Base-by-base conservation (phyloP, 2,113 vertebrate species). In the Prionailurus bengalensis region DNA sequence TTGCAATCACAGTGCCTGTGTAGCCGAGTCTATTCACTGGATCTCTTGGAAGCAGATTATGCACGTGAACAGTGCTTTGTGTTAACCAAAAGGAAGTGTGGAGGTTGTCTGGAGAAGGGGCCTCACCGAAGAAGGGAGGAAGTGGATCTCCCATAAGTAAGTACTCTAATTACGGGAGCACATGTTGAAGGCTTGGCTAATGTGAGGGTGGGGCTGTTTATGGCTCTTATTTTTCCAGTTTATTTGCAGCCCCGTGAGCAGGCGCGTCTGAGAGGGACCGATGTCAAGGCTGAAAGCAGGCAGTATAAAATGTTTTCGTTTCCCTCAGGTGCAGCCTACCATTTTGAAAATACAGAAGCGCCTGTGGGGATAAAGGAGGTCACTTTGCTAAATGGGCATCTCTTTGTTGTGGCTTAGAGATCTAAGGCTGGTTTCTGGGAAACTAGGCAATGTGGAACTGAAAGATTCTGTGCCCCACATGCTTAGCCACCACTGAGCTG, bases 381-480 rank as follows among this genome's bases (percentile, higher is more conserved):
- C 51, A 21, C 1, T 92, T 87, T 85, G 65, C 76, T 81, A 58
- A 51, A 51, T 73, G 92, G 79, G 65, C 93, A 95, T 63, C 94
- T 78, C 94, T 97, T 93, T 97, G 93, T 95, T 97, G 97, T 97
- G 97, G 97, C 79, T 89, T 45, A 23, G 45, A 93, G 93, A 78
- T 25, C 88, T 70, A 8, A 83, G 84, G 63, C 71, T 92, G 87
- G 92, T 61, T 97, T 97, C 95, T 95, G 95, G 95, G 97, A 97
- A 97, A 76, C 53, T 1, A 48, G 84, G 39, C 66, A 45, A 95
- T 48, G 88, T 53, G 94, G 98, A 98, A 98, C 95, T 94, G 98
- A 98, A 97, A 96, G 78, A 89, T 36, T 88, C 45, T 65, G 45
- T 33, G 87, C 33, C 78, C 84, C 55, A 89, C 82, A 39, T 33